phyloP scores from a whole-genome alignment of 1,140 invertebrate genomes.

The Polypedilum pembai region DNA sequence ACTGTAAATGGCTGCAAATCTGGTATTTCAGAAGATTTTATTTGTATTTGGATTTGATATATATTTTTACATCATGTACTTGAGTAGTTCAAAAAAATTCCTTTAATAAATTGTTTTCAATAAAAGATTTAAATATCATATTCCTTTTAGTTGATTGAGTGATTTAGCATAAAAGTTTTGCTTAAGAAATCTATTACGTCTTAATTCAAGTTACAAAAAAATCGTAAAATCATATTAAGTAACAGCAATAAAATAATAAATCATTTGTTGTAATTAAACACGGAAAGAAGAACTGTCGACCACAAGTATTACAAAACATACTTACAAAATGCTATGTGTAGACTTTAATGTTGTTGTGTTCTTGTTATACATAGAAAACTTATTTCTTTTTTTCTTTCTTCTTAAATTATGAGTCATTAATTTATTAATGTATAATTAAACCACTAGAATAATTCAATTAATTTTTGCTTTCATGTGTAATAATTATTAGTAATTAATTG shows the following conservation, averaged over 20 bases:
- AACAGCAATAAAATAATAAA: conserved; percentile 3
- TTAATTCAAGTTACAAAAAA: background rate
- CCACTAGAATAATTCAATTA: background rate
- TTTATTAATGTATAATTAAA: conserved; percentile 8
- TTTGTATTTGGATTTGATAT: background rate
- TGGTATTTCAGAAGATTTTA: too few relatives aligned
- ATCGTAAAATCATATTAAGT: background rate
- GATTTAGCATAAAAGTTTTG: background rate
- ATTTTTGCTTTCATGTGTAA: background rate
- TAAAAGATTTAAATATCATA: background rate
- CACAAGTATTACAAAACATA: background rate
- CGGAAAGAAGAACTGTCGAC: background rate
- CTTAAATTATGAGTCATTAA: background rate
- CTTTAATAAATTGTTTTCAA: background rate
- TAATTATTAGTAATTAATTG: background rate
- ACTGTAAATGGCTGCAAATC: background rate
- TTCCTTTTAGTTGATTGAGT: background rate
- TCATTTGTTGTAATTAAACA: background rate
- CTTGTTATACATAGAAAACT: background rate
- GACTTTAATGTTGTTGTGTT: too few relatives aligned
- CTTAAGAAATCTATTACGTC: background rate
- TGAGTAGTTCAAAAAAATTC: background rate
- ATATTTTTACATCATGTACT: background rate
- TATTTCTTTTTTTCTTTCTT: background rate
- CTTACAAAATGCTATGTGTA: background rate